Evolutionary conservation across 2,888 invertebrate genomes (phyloP).

Genomic region (Aelia acuminata): DNA sequence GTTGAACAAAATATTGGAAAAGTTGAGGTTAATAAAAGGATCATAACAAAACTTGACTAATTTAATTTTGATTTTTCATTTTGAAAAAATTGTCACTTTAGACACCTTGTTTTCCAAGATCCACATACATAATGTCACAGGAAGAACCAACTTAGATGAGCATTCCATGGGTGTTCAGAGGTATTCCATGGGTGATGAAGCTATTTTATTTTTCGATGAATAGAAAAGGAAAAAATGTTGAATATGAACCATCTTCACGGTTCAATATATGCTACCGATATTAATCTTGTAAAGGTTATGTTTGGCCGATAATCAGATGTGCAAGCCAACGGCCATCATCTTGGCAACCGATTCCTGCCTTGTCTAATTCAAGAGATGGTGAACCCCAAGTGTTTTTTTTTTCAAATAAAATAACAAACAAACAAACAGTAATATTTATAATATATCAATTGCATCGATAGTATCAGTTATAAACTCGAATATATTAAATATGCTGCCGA

Average conservation of each 20-base stretch:
- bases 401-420: not conserved
- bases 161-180: too few species aligned
- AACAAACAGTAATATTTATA: not conserved
- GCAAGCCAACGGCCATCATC: not conserved
- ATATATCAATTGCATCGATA: not conserved
- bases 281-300: slow-evolving; percentile 1
- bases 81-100: too few species aligned
- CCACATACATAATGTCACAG: too few species aligned
- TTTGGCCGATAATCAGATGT: not conserved
- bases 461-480: not conserved
- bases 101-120: too few species aligned
- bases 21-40: too few species aligned
- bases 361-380: not conserved
- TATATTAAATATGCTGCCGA: not conserved
- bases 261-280: not conserved
- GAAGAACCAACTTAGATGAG: too few species aligned
- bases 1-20: too few species aligned
- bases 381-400: not conserved
- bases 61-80: too few species aligned
- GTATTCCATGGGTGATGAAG: too few species aligned
- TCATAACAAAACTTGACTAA: too few species aligned
- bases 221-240: not conserved
- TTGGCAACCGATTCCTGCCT: not conserved
- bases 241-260: not conserved
- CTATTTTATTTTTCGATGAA: too few species aligned